A percentile compares a stretch with the other conserved stretches of the same genome.
Evolutionary conservation across 2,888 invertebrate species (phyloP).

Genomic region (Polyommatus iphigenia): DNA sequence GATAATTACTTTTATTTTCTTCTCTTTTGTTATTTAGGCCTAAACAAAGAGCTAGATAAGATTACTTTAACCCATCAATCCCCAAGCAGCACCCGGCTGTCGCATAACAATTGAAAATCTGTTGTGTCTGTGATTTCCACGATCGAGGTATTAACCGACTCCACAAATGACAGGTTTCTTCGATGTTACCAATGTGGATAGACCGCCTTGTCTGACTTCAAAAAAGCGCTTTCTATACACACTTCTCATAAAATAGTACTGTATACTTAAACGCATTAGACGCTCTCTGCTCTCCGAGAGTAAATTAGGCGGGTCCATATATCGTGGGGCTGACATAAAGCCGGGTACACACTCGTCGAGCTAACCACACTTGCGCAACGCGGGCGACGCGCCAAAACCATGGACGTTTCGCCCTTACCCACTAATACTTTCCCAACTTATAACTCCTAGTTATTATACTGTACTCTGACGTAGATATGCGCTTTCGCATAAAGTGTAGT

Average conservation of each 20-base stretch:
- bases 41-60: too few relatives aligned
- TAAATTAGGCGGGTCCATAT: constrained; percentile 19
- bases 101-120: too few relatives aligned
- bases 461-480: neutral
- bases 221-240: neutral
- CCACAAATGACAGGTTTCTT: too few relatives aligned
- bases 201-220: too few relatives aligned
- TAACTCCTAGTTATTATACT: constrained; percentile 12
- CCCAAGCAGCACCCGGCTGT: too few relatives aligned
- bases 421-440: constrained; percentile 29
- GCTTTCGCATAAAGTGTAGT: neutral
- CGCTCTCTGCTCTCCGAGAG: neutral
- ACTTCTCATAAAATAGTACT: neutral
- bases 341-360: constrained; percentile 25
- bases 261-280: neutral
- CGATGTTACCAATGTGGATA: too few relatives aligned
- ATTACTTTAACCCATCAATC: too few relatives aligned
- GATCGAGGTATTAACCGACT: too few relatives aligned
- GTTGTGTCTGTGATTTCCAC: too few relatives aligned
- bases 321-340: constrained; percentile 12
- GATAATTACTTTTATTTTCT: neutral
- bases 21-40: too few relatives aligned
- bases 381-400: constrained; percentile 30
- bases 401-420: constrained; percentile 31
- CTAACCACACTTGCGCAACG: constrained; percentile 27